Evolutionary conservation across 2,888 invertebrate genomes (phyloP), one percentile per base, ranked within the genome.

Genomic region (Drosophila setosimentum): DNA sequence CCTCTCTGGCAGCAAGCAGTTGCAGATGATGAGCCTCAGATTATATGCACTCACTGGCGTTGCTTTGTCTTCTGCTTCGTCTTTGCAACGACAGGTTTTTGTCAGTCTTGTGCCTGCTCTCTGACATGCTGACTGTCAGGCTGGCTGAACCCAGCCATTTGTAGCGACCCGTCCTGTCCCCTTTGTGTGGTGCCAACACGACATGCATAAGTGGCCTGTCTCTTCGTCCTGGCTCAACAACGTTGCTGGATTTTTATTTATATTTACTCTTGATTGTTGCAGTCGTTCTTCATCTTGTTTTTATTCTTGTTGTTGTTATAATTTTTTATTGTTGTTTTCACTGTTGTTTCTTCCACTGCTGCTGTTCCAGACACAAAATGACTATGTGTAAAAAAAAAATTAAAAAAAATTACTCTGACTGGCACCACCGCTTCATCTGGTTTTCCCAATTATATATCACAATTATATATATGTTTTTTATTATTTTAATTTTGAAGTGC

Each of bases 191-290:
- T 82, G 80, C 70, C 82, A 80, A 79, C 82, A 80, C 86, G 80
- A 88, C 89, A 88, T 90, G 85, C 86, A 90, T 86, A 86, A 86
- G 85, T 86, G 90, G 85, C 90, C 87, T 86, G 89, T 70, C 83
- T 89, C 68, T 68, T 69, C 69, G 59, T 78, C 66, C 73, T 60
- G 73, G 61, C 76, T 67, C 80, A 76, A 64, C 76, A 63, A 78
- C 68, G 69, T 68, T 73, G 60, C 81, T 69, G 74, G 82, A 63
- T 87, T 85, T 86, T 86, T 86, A 88, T 85, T 90, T 90, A 86
- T 85, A 89, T 85, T 88, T 85, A 85, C 85, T 80, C 80, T 73
- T 90, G 90, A 86, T 86, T 86, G 86, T 83, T 86, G 77, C 84
- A 76, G 62, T 74, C 65, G 64, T 73, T 76, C 68, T 64, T 54